Evolutionary conservation across 1,140 invertebrate genomes (phyloP), one percentile per base, ranked within the genome.

Genomic region (Saccostrea glomerata): DNA sequence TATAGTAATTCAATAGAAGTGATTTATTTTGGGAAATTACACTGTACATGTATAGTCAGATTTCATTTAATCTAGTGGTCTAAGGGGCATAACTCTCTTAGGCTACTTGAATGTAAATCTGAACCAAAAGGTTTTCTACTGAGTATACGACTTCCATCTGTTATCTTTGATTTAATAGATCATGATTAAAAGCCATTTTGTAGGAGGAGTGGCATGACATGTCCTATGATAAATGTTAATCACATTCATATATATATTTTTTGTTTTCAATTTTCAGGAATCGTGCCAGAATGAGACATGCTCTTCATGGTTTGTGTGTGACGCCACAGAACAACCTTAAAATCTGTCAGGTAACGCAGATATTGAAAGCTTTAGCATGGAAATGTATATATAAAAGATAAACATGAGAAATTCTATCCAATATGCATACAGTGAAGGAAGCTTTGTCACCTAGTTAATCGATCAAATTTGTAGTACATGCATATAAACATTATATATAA

Each of bases 301-400:
- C 93, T 4, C 85, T 94, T 13, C 73, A 91, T 30, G 91, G 90
- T 5, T 58, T 94, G 23, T 92, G 92, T 86, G 89, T 92, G 82
- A 93, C 93, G 2, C 93, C 93, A 85, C 93, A 93, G 85, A 93
- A 94, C 86, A 93, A 94, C 77, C 87, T 94, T 7, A 92, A 93
- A 88, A 92, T 94, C 60, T 94, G 93, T 90, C 91, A 92, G 87
- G 93, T 93, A 90, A 63, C n/a, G 6, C 15, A 63, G 47, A 47
- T 47, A 47, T 7, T 47, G 47, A 47, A 47, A 9, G 6, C 9
- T 47, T 47, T 47, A 7, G 9, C 47, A 47, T 47, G 9, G 47
- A 47, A 47, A 7, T 7, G 5, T 47, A 1, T 9, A 47, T 47
- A 6, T 7, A 47, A 6, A 47, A 47, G 6, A 6, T 9, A 47